These are phyloP conservation scores for Oscarella lobularis DNA, from an alignment of 37 sponge, comb jelly and placozoan genomes.

Conservation along the genomic window DNA sequence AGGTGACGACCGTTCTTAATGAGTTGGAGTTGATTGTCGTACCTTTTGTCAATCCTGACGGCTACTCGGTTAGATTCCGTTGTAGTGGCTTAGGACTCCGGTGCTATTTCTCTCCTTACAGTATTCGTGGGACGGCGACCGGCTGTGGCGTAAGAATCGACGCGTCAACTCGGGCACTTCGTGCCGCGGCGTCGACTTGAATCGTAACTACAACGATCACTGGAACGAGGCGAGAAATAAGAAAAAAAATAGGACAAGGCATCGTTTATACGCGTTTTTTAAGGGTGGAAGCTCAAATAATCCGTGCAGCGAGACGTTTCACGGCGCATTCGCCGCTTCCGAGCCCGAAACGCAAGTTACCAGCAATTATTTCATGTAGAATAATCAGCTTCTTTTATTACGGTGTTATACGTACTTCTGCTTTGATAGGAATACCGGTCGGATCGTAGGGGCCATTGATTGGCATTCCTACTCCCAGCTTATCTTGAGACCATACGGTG, in stretches of 20 bases:
- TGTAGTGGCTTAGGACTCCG: background rate
- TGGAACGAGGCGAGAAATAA: slow-evolving; percentile 26
- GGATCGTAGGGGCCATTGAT: slow-evolving; percentile 50
- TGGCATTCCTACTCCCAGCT: slow-evolving; percentile 59
- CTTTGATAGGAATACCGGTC: slow-evolving; percentile 11
- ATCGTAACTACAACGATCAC: slow-evolving; percentile 59
- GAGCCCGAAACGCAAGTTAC: slow-evolving; percentile 59
- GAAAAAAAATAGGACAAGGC: background rate
- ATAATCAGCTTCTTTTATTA: background rate
- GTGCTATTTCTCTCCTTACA: background rate
- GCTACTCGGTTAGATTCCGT: too few relatives aligned
- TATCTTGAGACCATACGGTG: slow-evolving; percentile 39
- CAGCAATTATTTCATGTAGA: slow-evolving; percentile 36
- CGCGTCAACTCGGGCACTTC: slow-evolving; percentile 1
- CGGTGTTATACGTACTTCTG: background rate
- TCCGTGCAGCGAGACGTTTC: slow-evolving; percentile 63
- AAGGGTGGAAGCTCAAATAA: slow-evolving; percentile 49
- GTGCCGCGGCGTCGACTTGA: slow-evolving; percentile 70
- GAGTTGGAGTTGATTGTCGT: slow-evolving; percentile 46
- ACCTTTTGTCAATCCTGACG: slow-evolving; percentile 68
- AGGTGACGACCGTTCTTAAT: background rate
- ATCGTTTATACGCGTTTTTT: background rate
- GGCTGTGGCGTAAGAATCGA: slow-evolving; percentile 73
- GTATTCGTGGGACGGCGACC: slow-evolving; percentile 45
- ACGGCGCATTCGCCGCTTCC: slow-evolving; percentile 38